Evolutionary conservation across 2,797 vertebrate species (phyloP).

Genomic region (Danio choprae): DNA sequence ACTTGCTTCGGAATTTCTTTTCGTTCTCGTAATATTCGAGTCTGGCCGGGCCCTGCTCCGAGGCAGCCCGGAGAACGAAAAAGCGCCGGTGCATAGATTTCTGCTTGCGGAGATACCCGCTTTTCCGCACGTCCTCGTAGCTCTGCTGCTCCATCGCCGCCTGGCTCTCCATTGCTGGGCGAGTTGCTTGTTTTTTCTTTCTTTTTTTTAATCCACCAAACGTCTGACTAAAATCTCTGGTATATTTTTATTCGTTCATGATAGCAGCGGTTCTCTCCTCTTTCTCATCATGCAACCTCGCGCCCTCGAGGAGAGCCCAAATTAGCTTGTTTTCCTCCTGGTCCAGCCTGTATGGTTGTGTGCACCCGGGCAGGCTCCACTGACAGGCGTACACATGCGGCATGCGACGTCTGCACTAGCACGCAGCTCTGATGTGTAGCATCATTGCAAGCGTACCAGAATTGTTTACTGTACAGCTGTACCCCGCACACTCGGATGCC

Average conservation of each 20-base stretch:
- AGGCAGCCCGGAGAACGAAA: constrained; percentile 83
- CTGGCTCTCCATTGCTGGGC: constrained; percentile 80
- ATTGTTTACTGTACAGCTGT: constrained; percentile 57
- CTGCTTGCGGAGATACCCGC: constrained; percentile 88
- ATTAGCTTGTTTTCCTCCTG: constrained; percentile 44
- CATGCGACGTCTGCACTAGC: constrained; percentile 56
- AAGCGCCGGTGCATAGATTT: constrained; percentile 86
- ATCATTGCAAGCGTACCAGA: constrained; percentile 56
- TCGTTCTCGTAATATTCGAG: constrained; percentile 86
- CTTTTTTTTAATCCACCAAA: constrained; percentile 51
- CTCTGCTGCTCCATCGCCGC: constrained; percentile 72
- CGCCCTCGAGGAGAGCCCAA: constrained; percentile 43
- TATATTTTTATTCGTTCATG: constrained; percentile 46
- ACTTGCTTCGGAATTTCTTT: constrained; percentile 86
- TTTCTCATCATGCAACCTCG: constrained; percentile 56
- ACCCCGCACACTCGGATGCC: constrained; percentile 36
- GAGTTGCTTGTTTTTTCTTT: constrained; percentile 41
- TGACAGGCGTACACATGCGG: constrained; percentile 64
- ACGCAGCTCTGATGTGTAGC: constrained; percentile 47
- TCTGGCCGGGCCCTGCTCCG: constrained; percentile 79
- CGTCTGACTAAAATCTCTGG: constrained; percentile 54
- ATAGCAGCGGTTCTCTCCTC: constrained; percentile 25
- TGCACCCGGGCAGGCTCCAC: constrained; percentile 39
- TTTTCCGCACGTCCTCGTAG: constrained; percentile 84
- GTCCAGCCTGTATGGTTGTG: constrained; percentile 43